Evolutionary conservation across 2,113 vertebrate genomes (phyloP).

Genomic region (Poeciliopsis prolifica): DNA sequence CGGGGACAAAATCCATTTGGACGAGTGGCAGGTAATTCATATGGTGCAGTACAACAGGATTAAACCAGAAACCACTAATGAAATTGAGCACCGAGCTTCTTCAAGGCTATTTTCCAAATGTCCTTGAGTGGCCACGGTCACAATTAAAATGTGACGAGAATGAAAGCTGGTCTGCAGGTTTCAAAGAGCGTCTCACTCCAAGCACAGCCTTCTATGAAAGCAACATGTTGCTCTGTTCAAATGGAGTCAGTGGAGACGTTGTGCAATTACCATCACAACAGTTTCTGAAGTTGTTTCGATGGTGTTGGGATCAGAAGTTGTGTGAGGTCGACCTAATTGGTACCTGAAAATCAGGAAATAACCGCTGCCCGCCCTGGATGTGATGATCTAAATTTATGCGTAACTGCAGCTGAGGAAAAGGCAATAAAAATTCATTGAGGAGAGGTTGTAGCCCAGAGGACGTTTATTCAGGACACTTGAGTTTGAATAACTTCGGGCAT

Average conservation of each 20-base stretch:
- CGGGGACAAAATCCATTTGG: slow-evolving; percentile 65
- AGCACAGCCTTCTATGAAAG: not conserved
- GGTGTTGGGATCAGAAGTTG: not conserved
- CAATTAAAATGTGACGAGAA: slow-evolving; percentile 41
- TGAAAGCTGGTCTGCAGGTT: not conserved
- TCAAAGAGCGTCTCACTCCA: not conserved
- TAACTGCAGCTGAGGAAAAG: not conserved
- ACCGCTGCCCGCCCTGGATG: not conserved
- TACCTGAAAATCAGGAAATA: not conserved
- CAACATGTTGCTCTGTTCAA: not conserved
- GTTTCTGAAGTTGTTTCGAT: not conserved
- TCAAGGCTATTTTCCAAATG: slow-evolving; percentile 57
- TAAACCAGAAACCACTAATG: slow-evolving; percentile 59
- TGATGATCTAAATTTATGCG: not conserved
- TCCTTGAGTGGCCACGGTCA: slow-evolving; percentile 56
- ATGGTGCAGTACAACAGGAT: slow-evolving; percentile 49
- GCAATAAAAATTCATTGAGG: not conserved
- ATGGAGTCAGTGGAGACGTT: not conserved
- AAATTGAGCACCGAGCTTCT: slow-evolving; percentile 54
- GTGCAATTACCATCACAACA: not conserved
- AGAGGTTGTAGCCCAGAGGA: slow-evolving; percentile 6
- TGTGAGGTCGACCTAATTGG: not conserved
- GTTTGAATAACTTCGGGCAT: not conserved
- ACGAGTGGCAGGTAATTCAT: slow-evolving; percentile 53
- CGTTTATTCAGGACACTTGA: not conserved